phyloP scores from a whole-genome alignment of 2,888 invertebrate genomes.

The Diaperis boleti region DNA sequence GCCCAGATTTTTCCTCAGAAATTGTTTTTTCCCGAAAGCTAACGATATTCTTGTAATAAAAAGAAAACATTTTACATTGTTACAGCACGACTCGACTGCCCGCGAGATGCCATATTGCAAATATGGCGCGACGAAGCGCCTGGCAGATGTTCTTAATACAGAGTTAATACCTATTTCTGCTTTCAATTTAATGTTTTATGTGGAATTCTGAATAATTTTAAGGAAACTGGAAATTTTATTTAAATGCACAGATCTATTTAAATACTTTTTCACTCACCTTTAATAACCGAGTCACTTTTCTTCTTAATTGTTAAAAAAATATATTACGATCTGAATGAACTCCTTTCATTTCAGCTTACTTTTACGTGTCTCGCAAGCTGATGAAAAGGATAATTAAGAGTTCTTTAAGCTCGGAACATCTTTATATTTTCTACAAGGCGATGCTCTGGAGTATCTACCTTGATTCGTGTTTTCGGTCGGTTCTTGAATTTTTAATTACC shows the following conservation, averaged over 20 bases:
- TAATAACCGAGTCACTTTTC: neutral
- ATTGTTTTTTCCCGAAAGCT: neutral
- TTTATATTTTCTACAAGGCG: conserved; percentile 43
- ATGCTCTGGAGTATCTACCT: conserved; percentile 31
- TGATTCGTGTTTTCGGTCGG: conserved; percentile 33
- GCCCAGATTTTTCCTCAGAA: neutral
- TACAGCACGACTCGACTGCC: conserved; percentile 5
- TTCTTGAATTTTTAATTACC: conserved; percentile 43
- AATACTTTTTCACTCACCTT: neutral
- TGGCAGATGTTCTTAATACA: conserved; percentile 31
- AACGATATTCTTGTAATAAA: conserved; percentile 2
- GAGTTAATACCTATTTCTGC: conserved; percentile 4
- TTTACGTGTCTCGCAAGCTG: conserved; percentile 54
- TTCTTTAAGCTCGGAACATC: conserved; percentile 48
- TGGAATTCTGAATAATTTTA: conserved; percentile 13
- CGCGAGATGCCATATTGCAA: conserved; percentile 30
- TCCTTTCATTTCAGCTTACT: conserved; percentile 21
- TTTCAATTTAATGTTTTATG: conserved; percentile 5
- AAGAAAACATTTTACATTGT: conserved; percentile 4
- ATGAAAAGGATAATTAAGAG: conserved; percentile 53
- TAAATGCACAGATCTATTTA: neutral
- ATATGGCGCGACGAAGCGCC: conserved; percentile 28
- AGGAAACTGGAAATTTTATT: neutral
- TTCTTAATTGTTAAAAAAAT: conserved; percentile 19
- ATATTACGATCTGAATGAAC: conserved; percentile 12